Percentiles rank a stretch among this genome's conserved stretches.
phyloP scores from a whole-genome alignment of 2,888 invertebrate genomes.

The Empis stercorea region DNA sequence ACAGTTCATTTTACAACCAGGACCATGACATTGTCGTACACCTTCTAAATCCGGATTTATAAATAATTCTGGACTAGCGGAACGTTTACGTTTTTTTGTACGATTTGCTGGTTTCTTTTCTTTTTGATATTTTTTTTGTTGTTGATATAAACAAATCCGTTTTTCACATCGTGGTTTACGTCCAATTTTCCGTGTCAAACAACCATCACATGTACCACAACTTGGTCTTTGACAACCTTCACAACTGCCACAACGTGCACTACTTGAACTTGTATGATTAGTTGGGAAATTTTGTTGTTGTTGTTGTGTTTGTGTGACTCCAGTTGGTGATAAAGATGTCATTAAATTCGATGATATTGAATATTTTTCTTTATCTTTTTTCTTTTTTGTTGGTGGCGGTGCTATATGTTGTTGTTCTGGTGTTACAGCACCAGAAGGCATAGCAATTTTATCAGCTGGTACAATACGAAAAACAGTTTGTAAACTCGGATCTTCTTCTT shows the following conservation, averaged over 20 bases:
- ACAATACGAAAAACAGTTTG: constrained; percentile 41
- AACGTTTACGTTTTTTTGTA: constrained; percentile 23
- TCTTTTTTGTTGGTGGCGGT: constrained; percentile 12
- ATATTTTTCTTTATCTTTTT: constrained; percentile 17
- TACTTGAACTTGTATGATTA: constrained; percentile 23
- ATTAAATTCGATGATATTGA: neutral
- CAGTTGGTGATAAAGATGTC: neutral
- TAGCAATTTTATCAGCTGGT: constrained; percentile 23
- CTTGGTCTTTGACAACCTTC: constrained; percentile 47
- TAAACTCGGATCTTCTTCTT: constrained; percentile 68
- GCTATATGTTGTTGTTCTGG: constrained; percentile 2
- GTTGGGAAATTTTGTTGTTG: neutral
- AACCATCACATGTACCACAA: constrained; percentile 33
- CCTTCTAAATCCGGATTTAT: constrained; percentile 42
- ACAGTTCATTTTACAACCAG: constrained; percentile 69
- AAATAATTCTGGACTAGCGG: constrained; percentile 29
- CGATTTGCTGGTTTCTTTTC: constrained; percentile 24
- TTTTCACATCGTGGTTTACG: constrained; percentile 41
- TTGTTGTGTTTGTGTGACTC: neutral
- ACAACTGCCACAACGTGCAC: constrained; percentile 56
- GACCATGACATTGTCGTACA: constrained; percentile 82
- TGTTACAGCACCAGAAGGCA: constrained; percentile 12
- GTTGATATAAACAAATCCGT: constrained; percentile 36
- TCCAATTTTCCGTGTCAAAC: constrained; percentile 25
- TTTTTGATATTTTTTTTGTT: constrained; percentile 16